phyloP scores from a whole-genome alignment of 2,888 invertebrate species.

The Rutpela maculata region DNA sequence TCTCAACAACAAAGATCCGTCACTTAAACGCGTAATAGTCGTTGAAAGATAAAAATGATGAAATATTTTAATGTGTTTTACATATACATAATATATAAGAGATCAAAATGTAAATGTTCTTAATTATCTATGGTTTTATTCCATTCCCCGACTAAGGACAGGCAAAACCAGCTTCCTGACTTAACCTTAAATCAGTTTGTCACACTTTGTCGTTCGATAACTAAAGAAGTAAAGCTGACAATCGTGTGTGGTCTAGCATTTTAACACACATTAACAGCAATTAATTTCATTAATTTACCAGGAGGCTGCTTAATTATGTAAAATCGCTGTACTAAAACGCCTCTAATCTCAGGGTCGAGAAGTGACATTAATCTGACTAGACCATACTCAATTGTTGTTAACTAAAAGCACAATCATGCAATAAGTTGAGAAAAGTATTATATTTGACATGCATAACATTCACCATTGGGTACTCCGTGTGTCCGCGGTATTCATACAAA shows the following conservation, averaged over 20 bases:
- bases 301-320: conserved; percentile 55
- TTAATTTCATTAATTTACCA: conserved; percentile 51
- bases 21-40: neutral
- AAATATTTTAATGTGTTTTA: conserved; percentile 1
- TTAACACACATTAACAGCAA: conserved; percentile 53
- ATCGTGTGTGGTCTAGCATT: conserved; percentile 64
- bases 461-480: conserved; percentile 69
- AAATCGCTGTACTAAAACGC: conserved; percentile 45
- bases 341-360: conserved; percentile 23
- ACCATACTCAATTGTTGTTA: conserved; percentile 47
- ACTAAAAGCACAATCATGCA: conserved; percentile 50
- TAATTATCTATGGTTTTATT: conserved; percentile 22
- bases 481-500: conserved; percentile 70
- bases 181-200: conserved; percentile 61
- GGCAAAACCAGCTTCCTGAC: conserved; percentile 48
- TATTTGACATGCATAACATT: conserved; percentile 59
- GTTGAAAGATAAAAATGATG: conserved; percentile 14
- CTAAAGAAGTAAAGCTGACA: conserved; percentile 61
- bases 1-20: conserved; percentile 6
- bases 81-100: neutral
- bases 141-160: conserved; percentile 14
- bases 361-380: conserved; percentile 50
- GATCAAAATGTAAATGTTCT: conserved; percentile 27
- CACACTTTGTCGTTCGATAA: conserved; percentile 57
- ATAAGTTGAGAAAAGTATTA: conserved; percentile 37